Evolutionary conservation across 2,888 invertebrate species (phyloP).

Genomic region (Theodoxus fluviatilis): DNA sequence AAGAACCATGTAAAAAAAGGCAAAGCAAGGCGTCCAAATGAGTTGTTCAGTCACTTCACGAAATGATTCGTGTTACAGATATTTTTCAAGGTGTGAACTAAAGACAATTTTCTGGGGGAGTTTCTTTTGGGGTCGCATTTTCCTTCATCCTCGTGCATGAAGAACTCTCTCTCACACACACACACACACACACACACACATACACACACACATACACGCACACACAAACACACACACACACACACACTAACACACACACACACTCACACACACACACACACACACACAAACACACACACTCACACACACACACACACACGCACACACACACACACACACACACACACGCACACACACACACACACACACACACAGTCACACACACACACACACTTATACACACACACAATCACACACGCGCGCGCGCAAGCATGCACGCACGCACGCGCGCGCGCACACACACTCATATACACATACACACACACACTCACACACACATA

Average conservation of each 20-base stretch:
- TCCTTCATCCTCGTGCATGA: no score
- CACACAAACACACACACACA: slow-evolving; percentile 9
- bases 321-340: no score
- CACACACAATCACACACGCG: not conserved
- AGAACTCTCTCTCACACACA: not conserved
- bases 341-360: no score
- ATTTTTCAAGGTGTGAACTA: no score
- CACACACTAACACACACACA: slow-evolving; percentile 9
- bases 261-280: not conserved
- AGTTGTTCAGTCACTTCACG: no score
- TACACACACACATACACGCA: no score
- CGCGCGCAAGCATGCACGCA: not conserved
- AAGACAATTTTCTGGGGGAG: no score
- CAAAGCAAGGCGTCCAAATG: no score
- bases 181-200: not conserved
- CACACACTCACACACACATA: not conserved
- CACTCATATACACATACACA: not conserved
- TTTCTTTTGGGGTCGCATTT: no score
- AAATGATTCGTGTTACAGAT: no score
- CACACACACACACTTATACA: slow-evolving; percentile 11
- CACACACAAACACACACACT: slow-evolving; percentile 5
- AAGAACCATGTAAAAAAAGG: no score
- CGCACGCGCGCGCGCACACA: not conserved
- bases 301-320: slow-evolving; percentile 12
- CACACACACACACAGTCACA: not conserved